These are phyloP conservation scores for Belonocnema kinseyi DNA, from an alignment of 1,140 invertebrate species.

Conservation along the genomic window DNA sequence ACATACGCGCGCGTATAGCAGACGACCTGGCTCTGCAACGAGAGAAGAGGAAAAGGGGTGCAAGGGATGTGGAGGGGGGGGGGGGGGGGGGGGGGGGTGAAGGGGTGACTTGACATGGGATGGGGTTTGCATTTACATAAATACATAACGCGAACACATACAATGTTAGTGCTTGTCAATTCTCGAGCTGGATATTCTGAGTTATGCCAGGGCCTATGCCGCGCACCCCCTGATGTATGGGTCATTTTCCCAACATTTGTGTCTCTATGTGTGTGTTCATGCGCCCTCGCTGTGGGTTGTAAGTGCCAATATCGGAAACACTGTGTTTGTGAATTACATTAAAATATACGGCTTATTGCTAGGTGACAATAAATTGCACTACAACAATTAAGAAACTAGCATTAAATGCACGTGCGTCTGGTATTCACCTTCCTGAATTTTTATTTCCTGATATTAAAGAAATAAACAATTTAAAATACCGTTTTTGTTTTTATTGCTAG, in stretches of 20 bases:
- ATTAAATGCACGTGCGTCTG: no score
- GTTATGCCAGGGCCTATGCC: constrained; percentile 72
- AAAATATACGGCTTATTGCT: constrained; percentile 18
- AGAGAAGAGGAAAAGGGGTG: no score
- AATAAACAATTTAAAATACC: no score
- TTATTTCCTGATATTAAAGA: no score
- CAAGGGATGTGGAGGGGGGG: constrained; percentile 40
- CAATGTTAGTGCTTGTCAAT: constrained; percentile 76
- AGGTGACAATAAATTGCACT: no score
- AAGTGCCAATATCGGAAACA: constrained; percentile 14
- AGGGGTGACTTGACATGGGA: constrained; percentile 52
- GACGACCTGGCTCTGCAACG: no score
- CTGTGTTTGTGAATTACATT: constrained; percentile 14
- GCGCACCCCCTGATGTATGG: constrained; percentile 46
- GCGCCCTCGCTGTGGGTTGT: constrained; percentile 2
- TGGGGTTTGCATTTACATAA: constrained; percentile 75
- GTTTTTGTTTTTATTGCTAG: no score
- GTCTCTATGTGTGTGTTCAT: constrained; percentile 8
- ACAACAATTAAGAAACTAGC: no score
- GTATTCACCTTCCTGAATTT: no score
- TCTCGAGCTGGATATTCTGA: constrained; percentile 74
- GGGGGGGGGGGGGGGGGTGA: constrained; percentile 50
- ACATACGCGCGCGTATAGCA: not conserved
- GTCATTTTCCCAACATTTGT: constrained; percentile 36
- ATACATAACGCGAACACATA: constrained; percentile 76